Conservation (phyloP, 2,888 invertebrate genomes). For the Tyria jacobaeae region DNA sequence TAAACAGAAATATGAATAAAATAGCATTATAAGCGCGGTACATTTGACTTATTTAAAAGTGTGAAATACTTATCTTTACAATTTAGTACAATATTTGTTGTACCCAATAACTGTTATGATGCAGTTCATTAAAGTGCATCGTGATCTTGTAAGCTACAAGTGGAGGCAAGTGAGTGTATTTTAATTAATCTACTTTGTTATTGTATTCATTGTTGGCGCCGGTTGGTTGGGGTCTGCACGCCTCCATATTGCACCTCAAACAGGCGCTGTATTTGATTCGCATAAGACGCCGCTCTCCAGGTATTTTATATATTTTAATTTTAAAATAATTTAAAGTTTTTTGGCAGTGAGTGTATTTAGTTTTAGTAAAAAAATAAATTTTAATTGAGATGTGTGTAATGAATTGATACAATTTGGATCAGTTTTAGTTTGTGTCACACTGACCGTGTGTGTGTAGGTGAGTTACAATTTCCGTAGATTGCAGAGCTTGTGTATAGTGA, state of each 20-base stretch:
- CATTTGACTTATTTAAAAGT: neutral
- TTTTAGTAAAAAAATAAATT: neutral
- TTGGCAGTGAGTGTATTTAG: constrained; percentile 3
- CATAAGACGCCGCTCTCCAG: constrained; percentile 24
- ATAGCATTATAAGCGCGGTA: neutral
- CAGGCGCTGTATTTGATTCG: constrained; percentile 22
- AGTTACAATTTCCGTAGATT: neutral
- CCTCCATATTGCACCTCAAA: constrained; percentile 23
- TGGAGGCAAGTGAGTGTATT: constrained; percentile 11
- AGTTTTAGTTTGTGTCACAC: neutral
- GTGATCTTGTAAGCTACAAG: neutral
- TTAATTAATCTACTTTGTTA: constrained; percentile 42
- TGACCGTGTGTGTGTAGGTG: neutral
- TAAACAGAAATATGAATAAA: too few relatives aligned
- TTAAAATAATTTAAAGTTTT: neutral
- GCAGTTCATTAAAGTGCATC: constrained; percentile 8
- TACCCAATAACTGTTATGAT: neutral
- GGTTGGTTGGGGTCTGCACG: constrained; percentile 12
- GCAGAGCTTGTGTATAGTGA: too few relatives aligned
- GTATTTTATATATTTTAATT: constrained; percentile 9
- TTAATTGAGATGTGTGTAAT: neutral
- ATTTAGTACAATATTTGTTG: too few relatives aligned
- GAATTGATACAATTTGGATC: neutral
- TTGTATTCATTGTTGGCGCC: constrained; percentile 38
- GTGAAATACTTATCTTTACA: neutral